Conservation (phyloP, 2,113 vertebrate species). For the Pelvicachromis taeniatus region DNA sequence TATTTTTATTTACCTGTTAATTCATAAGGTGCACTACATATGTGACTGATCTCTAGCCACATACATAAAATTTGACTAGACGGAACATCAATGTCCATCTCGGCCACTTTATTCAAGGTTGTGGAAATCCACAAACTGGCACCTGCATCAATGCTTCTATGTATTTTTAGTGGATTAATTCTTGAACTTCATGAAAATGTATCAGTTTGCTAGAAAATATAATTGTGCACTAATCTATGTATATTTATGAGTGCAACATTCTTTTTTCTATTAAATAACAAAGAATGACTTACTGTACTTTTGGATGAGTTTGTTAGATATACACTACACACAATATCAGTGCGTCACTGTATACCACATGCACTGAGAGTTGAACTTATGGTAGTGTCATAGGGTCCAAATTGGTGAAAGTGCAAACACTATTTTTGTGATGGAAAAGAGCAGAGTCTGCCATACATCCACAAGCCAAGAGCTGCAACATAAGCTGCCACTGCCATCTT, state of each 20-base stretch:
- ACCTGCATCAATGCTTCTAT: neutral
- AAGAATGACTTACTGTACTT: neutral
- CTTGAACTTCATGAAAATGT: neutral
- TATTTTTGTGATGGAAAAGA: constrained; percentile 22
- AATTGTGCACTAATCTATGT: neutral
- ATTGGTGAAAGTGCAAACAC: constrained; percentile 8
- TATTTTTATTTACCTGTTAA: no score
- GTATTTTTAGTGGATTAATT: neutral
- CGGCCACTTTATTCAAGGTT: neutral
- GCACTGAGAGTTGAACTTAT: neutral
- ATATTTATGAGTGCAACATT: neutral
- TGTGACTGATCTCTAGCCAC: neutral
- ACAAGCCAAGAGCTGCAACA: constrained; percentile 35
- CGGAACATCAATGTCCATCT: neutral
- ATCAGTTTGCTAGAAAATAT: neutral
- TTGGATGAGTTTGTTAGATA: neutral
- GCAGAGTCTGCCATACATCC: neutral
- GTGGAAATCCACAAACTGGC: neutral
- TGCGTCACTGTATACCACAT: neutral
- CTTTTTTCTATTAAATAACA: neutral
- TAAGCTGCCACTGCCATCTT: constrained; percentile 32
- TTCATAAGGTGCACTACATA: no score
- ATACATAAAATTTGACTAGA: neutral
- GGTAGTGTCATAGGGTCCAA: neutral
- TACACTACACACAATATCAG: neutral